Percentiles rank a stretch among this genome's conserved stretches.
Evolutionary conservation across 2,888 invertebrate species (phyloP).

Genomic region (Tigriopus californicus): DNA sequence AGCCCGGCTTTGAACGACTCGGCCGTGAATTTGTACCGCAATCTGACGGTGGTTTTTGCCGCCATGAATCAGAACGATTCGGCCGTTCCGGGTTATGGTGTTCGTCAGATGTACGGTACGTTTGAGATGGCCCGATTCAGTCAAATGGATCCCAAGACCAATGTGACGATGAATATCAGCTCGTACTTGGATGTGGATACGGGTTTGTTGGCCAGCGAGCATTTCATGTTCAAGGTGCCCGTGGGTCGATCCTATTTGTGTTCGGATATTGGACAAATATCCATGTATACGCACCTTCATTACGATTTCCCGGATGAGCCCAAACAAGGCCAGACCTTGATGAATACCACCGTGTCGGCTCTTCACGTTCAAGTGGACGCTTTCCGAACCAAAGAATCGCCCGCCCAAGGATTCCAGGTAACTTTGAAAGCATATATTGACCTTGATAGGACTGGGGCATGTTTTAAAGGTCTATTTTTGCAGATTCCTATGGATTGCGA

Average conservation of each 20-base stretch:
- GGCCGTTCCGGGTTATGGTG: not conserved
- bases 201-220: not conserved
- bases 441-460: too few relatives aligned
- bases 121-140: not conserved
- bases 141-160: not conserved
- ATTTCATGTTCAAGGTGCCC: conserved; percentile 35
- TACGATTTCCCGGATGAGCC: not conserved
- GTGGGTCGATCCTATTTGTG: conserved; percentile 53
- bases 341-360: not conserved
- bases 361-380: not conserved
- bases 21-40: not conserved
- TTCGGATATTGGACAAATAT: conserved; percentile 22
- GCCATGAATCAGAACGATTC: not conserved
- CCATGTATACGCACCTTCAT: not conserved
- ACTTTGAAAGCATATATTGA: not conserved
- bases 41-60: not conserved
- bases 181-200: not conserved
- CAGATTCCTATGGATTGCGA: not conserved
- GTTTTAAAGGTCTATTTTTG: not conserved
- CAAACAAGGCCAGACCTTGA: not conserved
- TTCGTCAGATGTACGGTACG: not conserved
- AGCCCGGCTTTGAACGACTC: not conserved
- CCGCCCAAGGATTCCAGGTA: not conserved
- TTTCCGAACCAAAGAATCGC: not conserved
- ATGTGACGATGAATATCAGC: not conserved